These are phyloP conservation scores for Gnatocerus cornutus DNA, from an alignment of 2,888 invertebrate genomes.

Conservation along the genomic window DNA sequence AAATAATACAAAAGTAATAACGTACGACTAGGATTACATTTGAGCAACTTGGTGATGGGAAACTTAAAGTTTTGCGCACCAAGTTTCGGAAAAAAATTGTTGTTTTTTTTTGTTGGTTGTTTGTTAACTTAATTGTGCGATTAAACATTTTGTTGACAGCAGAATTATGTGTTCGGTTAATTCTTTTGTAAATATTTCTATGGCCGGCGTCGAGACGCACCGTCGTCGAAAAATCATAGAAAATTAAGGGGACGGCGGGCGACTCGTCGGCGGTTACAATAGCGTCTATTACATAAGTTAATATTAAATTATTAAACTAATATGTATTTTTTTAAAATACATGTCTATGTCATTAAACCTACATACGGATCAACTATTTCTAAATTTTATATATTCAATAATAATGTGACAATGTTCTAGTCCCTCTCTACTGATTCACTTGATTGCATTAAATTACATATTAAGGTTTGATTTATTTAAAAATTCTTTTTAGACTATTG, in stretches of 20 bases:
- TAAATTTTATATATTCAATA: slow-evolving; percentile 70
- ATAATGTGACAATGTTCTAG: slow-evolving; percentile 69
- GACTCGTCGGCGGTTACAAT: slow-evolving; percentile 52
- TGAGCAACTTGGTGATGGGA: slow-evolving; percentile 60
- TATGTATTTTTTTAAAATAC: slow-evolving; percentile 69
- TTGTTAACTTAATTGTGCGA: slow-evolving; percentile 60
- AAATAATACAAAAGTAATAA: slow-evolving; percentile 50
- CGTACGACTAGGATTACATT: slow-evolving; percentile 59
- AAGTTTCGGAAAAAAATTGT: slow-evolving; percentile 53
- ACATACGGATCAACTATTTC: slow-evolving; percentile 70
- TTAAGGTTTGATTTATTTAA: slow-evolving; percentile 62
- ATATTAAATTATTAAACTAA: slow-evolving; percentile 67
- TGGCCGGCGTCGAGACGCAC: slow-evolving; percentile 55
- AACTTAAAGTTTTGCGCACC: slow-evolving; percentile 47
- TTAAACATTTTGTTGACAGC: slow-evolving; percentile 60
- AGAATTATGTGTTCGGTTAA: slow-evolving; percentile 58
- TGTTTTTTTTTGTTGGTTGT: slow-evolving; percentile 43
- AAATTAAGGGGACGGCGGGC: not conserved
- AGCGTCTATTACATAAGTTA: slow-evolving; percentile 64
- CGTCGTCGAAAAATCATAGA: slow-evolving; percentile 32
- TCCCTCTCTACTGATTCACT: slow-evolving; percentile 65
- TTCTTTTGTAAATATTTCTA: slow-evolving; percentile 58
- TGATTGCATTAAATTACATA: slow-evolving; percentile 70
- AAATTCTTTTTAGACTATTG: slow-evolving; percentile 52
- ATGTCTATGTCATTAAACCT: slow-evolving; percentile 68